Evolutionary conservation across 2,797 vertebrate genomes (phyloP), one percentile per base, ranked within the genome.

Genomic region (Poeciliopsis turneri): DNA sequence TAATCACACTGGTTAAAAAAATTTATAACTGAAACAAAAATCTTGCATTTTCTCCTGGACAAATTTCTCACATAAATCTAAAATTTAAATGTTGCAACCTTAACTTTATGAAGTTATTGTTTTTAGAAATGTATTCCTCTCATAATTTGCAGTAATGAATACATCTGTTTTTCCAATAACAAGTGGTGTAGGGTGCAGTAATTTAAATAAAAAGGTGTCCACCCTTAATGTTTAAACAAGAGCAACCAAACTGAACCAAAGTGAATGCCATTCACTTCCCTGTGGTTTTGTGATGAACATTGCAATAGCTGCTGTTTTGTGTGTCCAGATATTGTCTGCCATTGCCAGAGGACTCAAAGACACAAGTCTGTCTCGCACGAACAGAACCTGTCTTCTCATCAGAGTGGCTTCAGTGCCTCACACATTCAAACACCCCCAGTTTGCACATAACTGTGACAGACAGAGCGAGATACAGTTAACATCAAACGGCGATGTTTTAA

Each of bases 381-480:
- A 51, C 75, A 68, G 64, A 69, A 77, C 75, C 76, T 78, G 68
- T 78, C 76, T 78, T 78, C 76, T 77, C 68, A 78, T 78, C 76
- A 78, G 69, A 46, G 7, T 36, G 59, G 75, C 61, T 51, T 68
- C 61, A 30, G 51, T 78, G 76, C 68, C 68, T 71, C 76, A 78
- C 49, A 78, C 68, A 72, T 59, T 70, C 25, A 71, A 45, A 71
- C 41, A 72, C 68, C 51, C 23, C 28, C 70, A 43, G 49, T 46
- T 78, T 71, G 36, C 10, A 68, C 8, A 68, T 41, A 20, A 68
- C 33, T 23, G 64, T 68, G 36, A 41, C 64, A 68, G 64, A 68
- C 33, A 41, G 18, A 23, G 10, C 18, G 36, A 68, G 64, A 68
- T 41, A 3, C 9, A 11, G 36, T 41, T 68, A 36, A 39, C 36